Evolutionary conservation across 2,113 vertebrate species (phyloP).

Genomic region (Herpetotheres cachinnans): DNA sequence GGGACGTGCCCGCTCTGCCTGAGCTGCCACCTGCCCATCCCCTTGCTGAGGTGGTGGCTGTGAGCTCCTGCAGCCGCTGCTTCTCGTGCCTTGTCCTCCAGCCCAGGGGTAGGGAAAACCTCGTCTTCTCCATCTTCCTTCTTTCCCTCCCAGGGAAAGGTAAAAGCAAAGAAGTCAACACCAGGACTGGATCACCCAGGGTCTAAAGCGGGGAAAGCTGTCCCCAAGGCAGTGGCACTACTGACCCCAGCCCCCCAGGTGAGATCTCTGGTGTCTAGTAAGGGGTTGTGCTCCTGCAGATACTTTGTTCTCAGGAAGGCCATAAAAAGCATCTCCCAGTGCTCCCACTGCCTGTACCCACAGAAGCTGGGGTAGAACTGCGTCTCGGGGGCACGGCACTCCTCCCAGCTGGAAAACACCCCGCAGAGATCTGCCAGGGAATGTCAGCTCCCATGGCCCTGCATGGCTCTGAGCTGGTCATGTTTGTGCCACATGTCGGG

Average conservation of each 20-base stretch:
- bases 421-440: not conserved
- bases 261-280: not conserved
- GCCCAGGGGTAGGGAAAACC: not conserved
- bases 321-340: not conserved
- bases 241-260: not conserved
- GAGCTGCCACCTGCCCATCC: not conserved
- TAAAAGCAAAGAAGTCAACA: not conserved
- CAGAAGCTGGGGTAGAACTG: not conserved
- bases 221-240: not conserved
- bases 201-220: not conserved
- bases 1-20: not conserved
- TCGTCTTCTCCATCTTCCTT: not conserved
- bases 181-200: not conserved
- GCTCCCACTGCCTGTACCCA: not conserved
- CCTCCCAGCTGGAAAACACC: not conserved
- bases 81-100: rapidly evolving
- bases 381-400: not conserved
- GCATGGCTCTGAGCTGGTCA: rapidly evolving
- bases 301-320: not conserved
- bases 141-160: not conserved
- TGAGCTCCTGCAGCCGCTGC: not conserved
- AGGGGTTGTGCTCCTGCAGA: not conserved
- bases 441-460: not conserved
- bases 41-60: rapidly evolving
- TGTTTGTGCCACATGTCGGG: not conserved